A percentile compares a stretch with the other conserved stretches of the same genome.
Evolutionary conservation across 2,888 invertebrate genomes (phyloP).

Genomic region (Scrobipalpa atriplicella): DNA sequence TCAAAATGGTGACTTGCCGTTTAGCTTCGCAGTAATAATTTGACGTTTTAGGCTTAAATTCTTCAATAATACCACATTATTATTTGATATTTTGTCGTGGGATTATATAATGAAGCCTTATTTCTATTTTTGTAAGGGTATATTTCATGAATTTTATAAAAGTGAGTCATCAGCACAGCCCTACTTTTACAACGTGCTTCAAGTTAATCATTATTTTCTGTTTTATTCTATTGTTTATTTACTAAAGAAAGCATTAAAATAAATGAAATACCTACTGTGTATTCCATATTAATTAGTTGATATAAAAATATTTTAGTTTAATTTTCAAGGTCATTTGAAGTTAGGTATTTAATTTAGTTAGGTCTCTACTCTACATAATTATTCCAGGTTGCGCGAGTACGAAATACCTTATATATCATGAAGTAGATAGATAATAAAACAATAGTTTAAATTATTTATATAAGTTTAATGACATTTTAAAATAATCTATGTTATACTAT

Average conservation of each 20-base stretch:
- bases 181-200: conserved; percentile 25
- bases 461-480: too few relatives aligned
- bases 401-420: neutral
- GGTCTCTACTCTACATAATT: neutral
- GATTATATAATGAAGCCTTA: conserved; percentile 1
- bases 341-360: neutral
- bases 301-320: neutral
- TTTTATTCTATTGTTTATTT: neutral
- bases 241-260: too few relatives aligned
- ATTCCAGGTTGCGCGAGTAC: neutral
- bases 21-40: conserved; percentile 47
- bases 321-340: conserved; percentile 16
- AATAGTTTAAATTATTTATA: too few relatives aligned
- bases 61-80: conserved; percentile 37
- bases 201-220: neutral
- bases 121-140: conserved; percentile 14
- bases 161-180: conserved; percentile 44
- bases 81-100: conserved; percentile 26
- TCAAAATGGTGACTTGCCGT: conserved; percentile 86
- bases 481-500: too few relatives aligned
- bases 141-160: conserved; percentile 35
- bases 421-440: neutral
- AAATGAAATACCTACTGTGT: too few relatives aligned
- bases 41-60: conserved; percentile 32
- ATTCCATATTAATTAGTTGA: too few relatives aligned